A percentile compares a stretch with the other conserved stretches of the same genome.
phyloP scores from a whole-genome alignment of 2,888 invertebrate genomes.

The Chromoteleia sp. region DNA sequence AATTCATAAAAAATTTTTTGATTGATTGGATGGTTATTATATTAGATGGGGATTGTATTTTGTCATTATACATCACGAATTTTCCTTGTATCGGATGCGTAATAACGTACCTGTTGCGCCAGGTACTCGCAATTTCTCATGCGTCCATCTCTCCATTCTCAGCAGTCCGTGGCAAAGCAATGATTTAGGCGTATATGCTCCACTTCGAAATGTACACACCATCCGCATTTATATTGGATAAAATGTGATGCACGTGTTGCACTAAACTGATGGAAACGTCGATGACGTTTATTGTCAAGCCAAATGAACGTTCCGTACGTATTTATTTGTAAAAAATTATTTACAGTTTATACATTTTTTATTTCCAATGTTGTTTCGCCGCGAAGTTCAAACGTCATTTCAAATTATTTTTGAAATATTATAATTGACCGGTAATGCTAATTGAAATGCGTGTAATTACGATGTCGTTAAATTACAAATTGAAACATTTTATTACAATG shows the following conservation, averaged over 20 bases:
- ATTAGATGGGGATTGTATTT: conserved; percentile 8
- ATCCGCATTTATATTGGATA: conserved; percentile 30
- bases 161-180: conserved; percentile 31
- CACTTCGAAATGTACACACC: conserved; percentile 38
- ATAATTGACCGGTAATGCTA: conserved; percentile 44
- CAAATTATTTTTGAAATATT: conserved; percentile 23
- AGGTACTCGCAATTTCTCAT: conserved; percentile 58
- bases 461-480: conserved; percentile 45
- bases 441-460: conserved; percentile 41
- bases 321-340: conserved; percentile 21
- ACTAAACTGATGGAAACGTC: conserved; percentile 40
- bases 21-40: not conserved
- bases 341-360: conserved; percentile 15
- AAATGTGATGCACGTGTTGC: conserved; percentile 38
- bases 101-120: conserved; percentile 66
- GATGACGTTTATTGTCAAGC: conserved; percentile 49
- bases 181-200: conserved; percentile 52
- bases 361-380: not conserved
- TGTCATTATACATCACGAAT: conserved; percentile 38
- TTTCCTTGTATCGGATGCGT: conserved; percentile 30
- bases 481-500: conserved; percentile 63
- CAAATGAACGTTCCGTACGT: not conserved
- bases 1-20: no score
- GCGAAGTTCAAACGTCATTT: conserved; percentile 47
- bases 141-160: conserved; percentile 57